Evolutionary conservation across 2,888 invertebrate species (phyloP), one percentile per base, ranked within the genome.

Genomic region (Drosophila yooni): DNA sequence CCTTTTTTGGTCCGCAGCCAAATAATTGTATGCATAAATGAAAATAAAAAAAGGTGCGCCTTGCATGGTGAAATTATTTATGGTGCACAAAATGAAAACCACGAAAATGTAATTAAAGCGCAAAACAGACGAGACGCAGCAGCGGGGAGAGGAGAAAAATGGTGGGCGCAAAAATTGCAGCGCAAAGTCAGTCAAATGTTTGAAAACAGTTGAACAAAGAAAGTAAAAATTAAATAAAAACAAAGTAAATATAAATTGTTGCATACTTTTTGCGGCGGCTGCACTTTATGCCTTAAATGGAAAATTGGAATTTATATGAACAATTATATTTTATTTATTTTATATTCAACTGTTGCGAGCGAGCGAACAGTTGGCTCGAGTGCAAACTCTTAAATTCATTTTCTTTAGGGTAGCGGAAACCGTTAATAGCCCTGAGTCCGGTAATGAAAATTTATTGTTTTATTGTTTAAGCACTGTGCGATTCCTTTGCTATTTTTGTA

Each of bases 381-480:
- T 57, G 48, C 59, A 78, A 66, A 66, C 53, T 58, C 54, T 70
- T 66, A 59, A 60, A 74, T 66, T 76, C 72, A 82, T 85, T 85
- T 88, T 82, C 80, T 71, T 88, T 48, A 59, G 68, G 70, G 66
- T 56, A 65, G 46, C 82, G 91, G 91, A 85, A 85, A 83, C 83
- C 60, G 78, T 81, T 85, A 85, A 85, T 89, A 85, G 85, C 88
- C 71, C 76, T 71, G 72, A 70, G 84, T 89, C 91, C 91, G 89
- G 91, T 85, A 85, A 90, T 85, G 84, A 89, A 85, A 90, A 85
- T 90, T 90, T 85, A 85, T 90, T 86, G 89, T 90, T 89, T 84
- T 84, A 84, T 90, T 90, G 84, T 83, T 85, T 85, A 89, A 90
- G 73, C 75, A 81, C 77, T 57, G 59, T 51, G 68, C 62, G 33